These are phyloP conservation scores for Morus bassanus DNA, from an alignment of 2,797 vertebrate genomes.

Conservation along the genomic window DNA sequence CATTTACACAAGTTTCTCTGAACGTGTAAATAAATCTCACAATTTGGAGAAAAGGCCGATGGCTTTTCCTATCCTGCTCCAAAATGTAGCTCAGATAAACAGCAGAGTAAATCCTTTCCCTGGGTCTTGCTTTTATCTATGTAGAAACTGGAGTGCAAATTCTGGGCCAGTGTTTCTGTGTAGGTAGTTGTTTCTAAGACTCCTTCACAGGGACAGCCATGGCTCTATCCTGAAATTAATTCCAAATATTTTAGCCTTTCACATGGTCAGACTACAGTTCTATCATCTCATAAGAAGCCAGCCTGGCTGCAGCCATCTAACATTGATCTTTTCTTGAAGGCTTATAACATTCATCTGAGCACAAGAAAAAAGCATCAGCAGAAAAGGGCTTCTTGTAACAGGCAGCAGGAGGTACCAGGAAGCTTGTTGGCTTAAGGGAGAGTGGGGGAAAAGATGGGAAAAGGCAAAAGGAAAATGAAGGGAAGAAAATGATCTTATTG, in stretches of 20 bases:
- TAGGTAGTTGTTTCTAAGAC: not conserved
- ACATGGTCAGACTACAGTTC: not conserved
- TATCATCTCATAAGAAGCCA: not conserved
- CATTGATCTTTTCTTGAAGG: not conserved
- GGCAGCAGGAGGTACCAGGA: not conserved
- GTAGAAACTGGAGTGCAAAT: not conserved
- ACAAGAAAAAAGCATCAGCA: not conserved
- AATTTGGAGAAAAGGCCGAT: not conserved
- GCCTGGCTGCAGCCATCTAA: not conserved
- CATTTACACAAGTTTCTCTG: not conserved
- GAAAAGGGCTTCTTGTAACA: not conserved
- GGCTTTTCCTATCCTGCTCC: not conserved
- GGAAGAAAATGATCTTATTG: not conserved
- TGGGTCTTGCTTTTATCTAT: not conserved
- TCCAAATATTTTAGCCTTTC: not conserved
- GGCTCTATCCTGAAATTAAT: not conserved
- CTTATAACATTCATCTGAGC: not conserved
- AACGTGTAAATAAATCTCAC: not conserved
- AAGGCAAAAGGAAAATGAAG: not conserved
- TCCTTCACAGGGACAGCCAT: not conserved
- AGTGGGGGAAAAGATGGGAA: not conserved
- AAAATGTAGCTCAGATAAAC: not conserved
- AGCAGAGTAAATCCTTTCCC: not conserved
- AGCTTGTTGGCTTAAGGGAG: not conserved
- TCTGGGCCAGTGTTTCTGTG: not conserved